Conservation (phyloP, 30 jellyfish, hydroid and myxozoan genomes). For the Sanderia malayensis region DNA sequence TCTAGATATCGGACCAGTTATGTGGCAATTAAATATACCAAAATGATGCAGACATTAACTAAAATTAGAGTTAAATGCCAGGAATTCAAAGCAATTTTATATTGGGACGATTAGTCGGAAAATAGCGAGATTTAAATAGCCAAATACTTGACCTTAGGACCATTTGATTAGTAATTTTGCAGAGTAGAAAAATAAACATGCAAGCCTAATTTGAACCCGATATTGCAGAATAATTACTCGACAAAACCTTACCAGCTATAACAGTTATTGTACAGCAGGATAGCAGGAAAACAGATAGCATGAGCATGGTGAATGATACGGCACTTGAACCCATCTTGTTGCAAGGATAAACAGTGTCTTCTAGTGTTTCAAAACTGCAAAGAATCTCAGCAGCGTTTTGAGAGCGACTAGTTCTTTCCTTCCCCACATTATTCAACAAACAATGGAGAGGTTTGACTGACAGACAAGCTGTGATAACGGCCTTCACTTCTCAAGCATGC, state of each 20-base stretch:
- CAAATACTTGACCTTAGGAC: slow-evolving; percentile 49
- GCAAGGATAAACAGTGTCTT: neutral
- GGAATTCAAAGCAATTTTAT: no score
- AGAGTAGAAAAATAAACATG: neutral
- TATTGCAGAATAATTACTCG: no score
- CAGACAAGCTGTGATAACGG: neutral
- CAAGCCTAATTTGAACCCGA: no score
- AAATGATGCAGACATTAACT: no score
- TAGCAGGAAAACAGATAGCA: slow-evolving; percentile 6
- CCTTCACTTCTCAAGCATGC: neutral
- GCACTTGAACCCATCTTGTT: slow-evolving; percentile 49
- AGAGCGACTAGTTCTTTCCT: neutral
- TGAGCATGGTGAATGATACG: neutral
- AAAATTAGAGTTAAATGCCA: no score
- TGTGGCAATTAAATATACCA: no score
- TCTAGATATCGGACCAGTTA: no score
- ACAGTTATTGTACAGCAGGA: slow-evolving; percentile 8
- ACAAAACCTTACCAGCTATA: slow-evolving; percentile 6
- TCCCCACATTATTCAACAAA: neutral
- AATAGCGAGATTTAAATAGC: neutral
- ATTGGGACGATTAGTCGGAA: slow-evolving; percentile 11
- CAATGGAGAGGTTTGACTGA: neutral
- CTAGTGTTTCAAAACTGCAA: no score
- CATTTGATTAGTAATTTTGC: slow-evolving; percentile 23
- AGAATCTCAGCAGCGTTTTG: slow-evolving; percentile 8